phyloP scores from a whole-genome alignment of 2,797 vertebrate genomes.

The Furcifer pardalis region DNA sequence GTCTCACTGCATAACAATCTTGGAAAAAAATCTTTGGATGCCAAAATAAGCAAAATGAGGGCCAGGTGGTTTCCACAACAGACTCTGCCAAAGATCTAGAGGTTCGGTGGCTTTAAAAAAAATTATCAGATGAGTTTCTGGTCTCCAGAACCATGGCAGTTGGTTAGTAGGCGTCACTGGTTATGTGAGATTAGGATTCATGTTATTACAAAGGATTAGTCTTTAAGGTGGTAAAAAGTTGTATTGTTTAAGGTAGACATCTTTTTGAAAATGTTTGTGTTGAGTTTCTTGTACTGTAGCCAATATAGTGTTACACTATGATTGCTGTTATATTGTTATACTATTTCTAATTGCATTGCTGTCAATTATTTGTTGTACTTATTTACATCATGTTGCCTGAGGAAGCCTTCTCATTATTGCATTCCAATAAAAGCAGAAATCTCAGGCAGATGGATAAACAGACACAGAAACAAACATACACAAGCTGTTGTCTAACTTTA shows the following conservation, averaged over 20 bases:
- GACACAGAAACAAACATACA: no score
- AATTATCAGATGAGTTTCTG: slow-evolving; percentile 30
- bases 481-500: no score
- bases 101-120: slow-evolving; percentile 31
- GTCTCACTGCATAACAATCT: slow-evolving; percentile 38
- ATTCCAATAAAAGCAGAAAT: no score
- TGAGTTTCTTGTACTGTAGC: slow-evolving; percentile 3
- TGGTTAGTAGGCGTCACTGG: neutral
- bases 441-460: no score
- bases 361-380: no score
- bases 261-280: neutral
- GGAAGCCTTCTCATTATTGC: no score
- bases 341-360: no score
- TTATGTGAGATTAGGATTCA: neutral
- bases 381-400: no score
- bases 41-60: slow-evolving; percentile 46
- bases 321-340: no score
- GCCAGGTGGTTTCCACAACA: slow-evolving; percentile 44
- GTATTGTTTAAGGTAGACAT: neutral
- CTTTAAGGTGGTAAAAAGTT: neutral
- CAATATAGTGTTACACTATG: no score
- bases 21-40: slow-evolving; percentile 31
- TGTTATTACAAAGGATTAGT: neutral
- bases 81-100: slow-evolving; percentile 58
- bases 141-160: slow-evolving; percentile 39